Conservation (phyloP, 2,888 invertebrate species). For the Icerya purchasi region DNA sequence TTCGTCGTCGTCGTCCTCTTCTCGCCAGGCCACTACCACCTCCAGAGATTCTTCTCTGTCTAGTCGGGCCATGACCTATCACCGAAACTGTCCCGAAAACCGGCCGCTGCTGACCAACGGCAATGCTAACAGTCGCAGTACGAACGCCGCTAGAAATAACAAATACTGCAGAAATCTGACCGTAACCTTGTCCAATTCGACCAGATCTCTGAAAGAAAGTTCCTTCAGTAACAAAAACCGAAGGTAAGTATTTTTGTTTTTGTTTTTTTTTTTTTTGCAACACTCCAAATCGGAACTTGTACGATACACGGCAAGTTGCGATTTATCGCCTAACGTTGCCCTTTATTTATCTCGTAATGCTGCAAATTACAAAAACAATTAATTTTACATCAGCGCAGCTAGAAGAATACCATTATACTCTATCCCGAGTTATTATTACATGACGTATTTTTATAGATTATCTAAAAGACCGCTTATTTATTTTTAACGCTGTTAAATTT, state of each 20-base stretch:
- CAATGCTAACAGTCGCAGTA: neutral
- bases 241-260: constrained; percentile 4
- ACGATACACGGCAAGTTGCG: no score
- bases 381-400: no score
- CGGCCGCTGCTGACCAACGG: neutral
- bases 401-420: no score
- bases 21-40: neutral
- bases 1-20: neutral
- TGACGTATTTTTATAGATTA: no score
- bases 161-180: constrained; percentile 1
- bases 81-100: constrained; percentile 3
- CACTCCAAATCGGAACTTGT: no score
- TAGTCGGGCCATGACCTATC: neutral
- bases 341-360: no score
- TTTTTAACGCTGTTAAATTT: no score
- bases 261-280: neutral
- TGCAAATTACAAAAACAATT: no score
- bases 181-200: constrained; percentile 8
- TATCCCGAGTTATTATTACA: no score
- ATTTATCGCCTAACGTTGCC: no score
- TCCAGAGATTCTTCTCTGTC: neutral
- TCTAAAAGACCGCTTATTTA: no score
- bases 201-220: constrained; percentile 7
- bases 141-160: neutral
- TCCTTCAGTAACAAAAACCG: constrained; percentile 3